phyloP scores from a whole-genome alignment of 2,797 vertebrate species.

The Esox masquinongy region DNA sequence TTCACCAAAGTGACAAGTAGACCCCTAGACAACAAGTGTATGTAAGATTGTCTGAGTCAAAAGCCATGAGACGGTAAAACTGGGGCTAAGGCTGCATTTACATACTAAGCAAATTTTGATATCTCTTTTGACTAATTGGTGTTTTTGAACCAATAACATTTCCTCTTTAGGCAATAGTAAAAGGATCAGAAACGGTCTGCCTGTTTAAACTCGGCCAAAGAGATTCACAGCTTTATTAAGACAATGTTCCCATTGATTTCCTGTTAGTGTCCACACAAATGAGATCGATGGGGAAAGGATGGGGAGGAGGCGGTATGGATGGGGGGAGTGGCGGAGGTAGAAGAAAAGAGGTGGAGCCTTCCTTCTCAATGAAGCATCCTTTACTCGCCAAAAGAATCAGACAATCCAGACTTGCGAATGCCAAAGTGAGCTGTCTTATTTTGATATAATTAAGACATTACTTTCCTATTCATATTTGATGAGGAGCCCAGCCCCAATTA shows the following conservation, averaged over 20 bases:
- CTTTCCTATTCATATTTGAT: conserved; percentile 77
- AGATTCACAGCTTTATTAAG: conserved; percentile 76
- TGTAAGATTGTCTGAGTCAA: conserved; percentile 14
- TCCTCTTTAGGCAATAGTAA: too few species aligned
- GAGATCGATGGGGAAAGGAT: conserved; percentile 64
- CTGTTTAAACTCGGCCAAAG: conserved; percentile 9
- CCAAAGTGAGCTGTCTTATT: conserved; percentile 51
- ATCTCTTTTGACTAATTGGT: too few species aligned
- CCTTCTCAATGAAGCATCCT: conserved; percentile 40
- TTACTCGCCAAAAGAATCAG: conserved; percentile 14
- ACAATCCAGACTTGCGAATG: conserved; percentile 38
- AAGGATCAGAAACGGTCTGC: not conserved
- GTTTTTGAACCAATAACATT: too few species aligned
- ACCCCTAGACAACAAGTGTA: conserved; percentile 24
- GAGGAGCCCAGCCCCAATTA: conserved; percentile 70
- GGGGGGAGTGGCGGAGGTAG: conserved; percentile 14
- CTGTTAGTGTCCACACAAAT: conserved; percentile 66
- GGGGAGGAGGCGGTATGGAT: conserved; percentile 20
- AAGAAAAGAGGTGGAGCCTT: conserved; percentile 38
- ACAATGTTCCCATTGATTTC: conserved; percentile 76
- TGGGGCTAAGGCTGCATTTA: too few species aligned
- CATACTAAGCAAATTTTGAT: too few species aligned
- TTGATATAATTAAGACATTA: conserved; percentile 73
- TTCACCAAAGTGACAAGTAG: conserved; percentile 16
- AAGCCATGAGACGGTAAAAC: not conserved